Percentiles rank a stretch among this genome's conserved stretches.
Evolutionary conservation across 2,113 vertebrate species (phyloP).

Genomic region (Eudorcas thomsonii): DNA sequence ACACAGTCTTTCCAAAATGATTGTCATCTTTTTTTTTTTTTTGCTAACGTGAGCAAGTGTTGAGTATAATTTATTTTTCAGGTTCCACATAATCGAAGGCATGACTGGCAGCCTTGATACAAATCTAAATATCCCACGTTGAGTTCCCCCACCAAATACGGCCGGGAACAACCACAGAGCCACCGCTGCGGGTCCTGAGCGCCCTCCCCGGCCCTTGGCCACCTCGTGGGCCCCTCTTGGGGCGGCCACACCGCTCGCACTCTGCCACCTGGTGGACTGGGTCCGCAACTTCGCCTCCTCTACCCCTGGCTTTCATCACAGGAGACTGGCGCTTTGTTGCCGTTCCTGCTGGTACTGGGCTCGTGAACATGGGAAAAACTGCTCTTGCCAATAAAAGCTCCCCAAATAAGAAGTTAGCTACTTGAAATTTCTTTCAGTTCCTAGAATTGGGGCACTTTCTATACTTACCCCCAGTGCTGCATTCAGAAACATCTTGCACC

Average conservation of each 20-base stretch:
- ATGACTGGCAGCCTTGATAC: not conserved
- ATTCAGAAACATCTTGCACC: not conserved
- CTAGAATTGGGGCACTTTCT: not conserved
- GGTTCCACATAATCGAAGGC: not conserved
- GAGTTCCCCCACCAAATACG: not conserved
- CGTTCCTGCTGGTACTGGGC: too few relatives aligned
- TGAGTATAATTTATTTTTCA: not conserved
- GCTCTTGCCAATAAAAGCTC: not conserved
- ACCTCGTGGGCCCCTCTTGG: not conserved
- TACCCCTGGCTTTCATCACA: not conserved
- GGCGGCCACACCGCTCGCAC: accelerated
- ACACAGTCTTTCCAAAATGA: not conserved
- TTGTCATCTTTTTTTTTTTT: not conserved
- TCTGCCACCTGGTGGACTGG: not conserved
- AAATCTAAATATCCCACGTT: not conserved
- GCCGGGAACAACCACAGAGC: not conserved
- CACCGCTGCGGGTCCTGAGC: accelerated
- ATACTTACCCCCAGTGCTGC: not conserved
- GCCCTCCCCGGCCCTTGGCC: not conserved
- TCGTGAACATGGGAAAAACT: not conserved
- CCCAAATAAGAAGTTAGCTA: not conserved
- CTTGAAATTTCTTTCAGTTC: not conserved
- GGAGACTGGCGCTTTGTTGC: not conserved
- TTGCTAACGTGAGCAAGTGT: not conserved
- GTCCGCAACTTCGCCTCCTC: accelerated